Percentiles rank a stretch among this genome's conserved stretches.
Evolutionary conservation across 2,113 vertebrate genomes (phyloP).

Genomic region (Sturnira hondurensis): DNA sequence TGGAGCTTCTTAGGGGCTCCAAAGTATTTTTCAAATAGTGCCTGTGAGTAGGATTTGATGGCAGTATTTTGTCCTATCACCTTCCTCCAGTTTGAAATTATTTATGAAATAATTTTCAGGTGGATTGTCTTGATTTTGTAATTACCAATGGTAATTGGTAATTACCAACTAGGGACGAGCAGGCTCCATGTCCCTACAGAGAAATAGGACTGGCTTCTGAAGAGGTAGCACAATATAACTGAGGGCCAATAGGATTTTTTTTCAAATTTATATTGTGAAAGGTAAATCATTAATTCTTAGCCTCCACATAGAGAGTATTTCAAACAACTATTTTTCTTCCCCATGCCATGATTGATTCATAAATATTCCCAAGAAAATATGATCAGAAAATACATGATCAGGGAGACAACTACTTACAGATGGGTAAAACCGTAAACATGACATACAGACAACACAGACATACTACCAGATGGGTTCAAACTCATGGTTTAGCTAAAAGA

Average conservation of each 20-base stretch:
- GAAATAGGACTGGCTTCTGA: background rate
- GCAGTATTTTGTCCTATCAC: background rate
- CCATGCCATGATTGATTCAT: background rate
- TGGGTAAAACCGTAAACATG: background rate
- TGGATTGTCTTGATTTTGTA: slow-evolving; percentile 17
- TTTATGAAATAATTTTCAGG: background rate
- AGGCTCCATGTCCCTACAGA: background rate
- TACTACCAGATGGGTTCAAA: background rate
- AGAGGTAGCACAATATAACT: background rate
- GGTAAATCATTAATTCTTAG: background rate
- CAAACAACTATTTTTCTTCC: background rate
- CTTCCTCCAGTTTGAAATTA: background rate
- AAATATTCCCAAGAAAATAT: background rate
- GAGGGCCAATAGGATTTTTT: background rate
- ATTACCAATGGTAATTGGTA: background rate
- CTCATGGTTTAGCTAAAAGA: background rate
- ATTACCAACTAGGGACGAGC: background rate
- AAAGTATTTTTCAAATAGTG: background rate
- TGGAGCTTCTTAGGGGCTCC: background rate
- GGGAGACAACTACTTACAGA: background rate
- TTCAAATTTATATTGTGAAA: slow-evolving; percentile 13
- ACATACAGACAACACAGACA: background rate
- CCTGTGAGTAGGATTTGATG: background rate
- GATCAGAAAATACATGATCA: background rate
- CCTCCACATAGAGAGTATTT: background rate